Percentiles rank a stretch among this genome's conserved stretches.
Conservation (phyloP, 2,113 vertebrate genomes). For the Lutjanus erythropterus region DNA sequence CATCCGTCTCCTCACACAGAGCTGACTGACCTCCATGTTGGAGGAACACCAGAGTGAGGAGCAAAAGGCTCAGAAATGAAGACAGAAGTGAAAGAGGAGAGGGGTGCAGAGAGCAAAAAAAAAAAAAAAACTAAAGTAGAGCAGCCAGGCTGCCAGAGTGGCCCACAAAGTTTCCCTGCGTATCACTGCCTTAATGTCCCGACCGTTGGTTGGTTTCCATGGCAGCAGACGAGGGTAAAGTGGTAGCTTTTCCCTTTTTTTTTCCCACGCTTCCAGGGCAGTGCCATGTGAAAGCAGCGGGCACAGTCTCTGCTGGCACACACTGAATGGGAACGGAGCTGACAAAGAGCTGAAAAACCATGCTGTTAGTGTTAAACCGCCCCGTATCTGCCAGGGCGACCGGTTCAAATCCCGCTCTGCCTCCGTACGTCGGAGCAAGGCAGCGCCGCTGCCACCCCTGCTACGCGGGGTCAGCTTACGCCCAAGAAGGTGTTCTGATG, state of each 20-base stretch:
- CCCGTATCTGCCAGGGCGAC: conserved; percentile 38
- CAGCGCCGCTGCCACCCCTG: too few species aligned
- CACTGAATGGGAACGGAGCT: conserved; percentile 55
- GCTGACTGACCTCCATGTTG: neutral
- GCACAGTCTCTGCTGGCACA: conserved; percentile 66
- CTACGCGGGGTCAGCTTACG: neutral
- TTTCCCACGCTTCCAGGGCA: conserved; percentile 67
- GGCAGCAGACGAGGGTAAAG: conserved; percentile 69
- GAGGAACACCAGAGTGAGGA: conserved; percentile 22
- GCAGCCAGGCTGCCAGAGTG: conserved; percentile 10
- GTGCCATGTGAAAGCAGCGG: conserved; percentile 69
- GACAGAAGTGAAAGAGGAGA: conserved; percentile 5
- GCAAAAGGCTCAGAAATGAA: conserved; percentile 18
- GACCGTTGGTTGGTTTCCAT: conserved; percentile 64
- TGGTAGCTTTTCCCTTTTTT: conserved; percentile 46
- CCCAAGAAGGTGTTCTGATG: neutral
- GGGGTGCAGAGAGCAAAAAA: neutral
- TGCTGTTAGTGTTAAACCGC: conserved; percentile 56
- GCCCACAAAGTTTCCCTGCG: conserved; percentile 47
- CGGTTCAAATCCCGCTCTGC: conserved; percentile 38
- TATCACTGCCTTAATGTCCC: conserved; percentile 47
- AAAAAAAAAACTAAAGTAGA: conserved; percentile 3
- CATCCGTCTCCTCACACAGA: neutral
- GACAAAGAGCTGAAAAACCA: conserved; percentile 66
- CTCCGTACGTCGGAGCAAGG: conserved; percentile 20